Evolutionary conservation across 2,888 invertebrate genomes (phyloP), one percentile per base, ranked within the genome.

Genomic region (Parthenolecanium corni): DNA sequence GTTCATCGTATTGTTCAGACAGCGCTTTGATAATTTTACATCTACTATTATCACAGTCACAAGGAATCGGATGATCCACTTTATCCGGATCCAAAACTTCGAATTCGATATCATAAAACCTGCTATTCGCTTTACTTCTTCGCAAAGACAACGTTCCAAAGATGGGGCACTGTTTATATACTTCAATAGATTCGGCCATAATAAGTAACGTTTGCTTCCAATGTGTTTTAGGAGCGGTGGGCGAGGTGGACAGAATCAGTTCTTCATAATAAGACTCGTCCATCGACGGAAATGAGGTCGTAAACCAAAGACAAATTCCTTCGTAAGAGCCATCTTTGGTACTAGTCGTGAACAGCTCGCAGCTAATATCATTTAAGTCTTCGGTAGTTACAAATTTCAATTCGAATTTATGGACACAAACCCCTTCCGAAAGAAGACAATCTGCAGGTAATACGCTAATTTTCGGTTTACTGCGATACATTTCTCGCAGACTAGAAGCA

Each of bases 181-280:
- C 79, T 64, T 75, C 72, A 21, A 79, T 75, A 62, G 80, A 77
- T 20, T 80, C 73, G 0, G 91, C 90, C 49, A 94, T 74, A 1
- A 90, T 80, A 67, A 94, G 82, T 0, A 80, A 76, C 1, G 84
- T 83, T 73, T 86, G 86, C 71, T 84, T 83, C 86, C 86, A 86
- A 71, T 86, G 85, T 1, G 85, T 86, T 51, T 74, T 69, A 54
- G 76, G 74, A 57, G 75, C 73, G 23, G 70, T 72, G 1, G 85
- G 83, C 57, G 79, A 75, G 1, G 84, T 84, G 4, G 80, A 80
- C 42, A 82, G 71, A 20, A 76, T 71, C 49, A 71, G 66, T 4
- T 72, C 67, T 66, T 24, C 11, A 18, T 16, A 25, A 12, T 18
- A 16, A 38, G 18, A 18, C 14, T 21, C 49, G 14, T 12, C n/a